Evolutionary conservation across 2,888 invertebrate genomes (phyloP), one percentile per base, ranked within the genome.

Genomic region (Scaptomyza tumidula): DNA sequence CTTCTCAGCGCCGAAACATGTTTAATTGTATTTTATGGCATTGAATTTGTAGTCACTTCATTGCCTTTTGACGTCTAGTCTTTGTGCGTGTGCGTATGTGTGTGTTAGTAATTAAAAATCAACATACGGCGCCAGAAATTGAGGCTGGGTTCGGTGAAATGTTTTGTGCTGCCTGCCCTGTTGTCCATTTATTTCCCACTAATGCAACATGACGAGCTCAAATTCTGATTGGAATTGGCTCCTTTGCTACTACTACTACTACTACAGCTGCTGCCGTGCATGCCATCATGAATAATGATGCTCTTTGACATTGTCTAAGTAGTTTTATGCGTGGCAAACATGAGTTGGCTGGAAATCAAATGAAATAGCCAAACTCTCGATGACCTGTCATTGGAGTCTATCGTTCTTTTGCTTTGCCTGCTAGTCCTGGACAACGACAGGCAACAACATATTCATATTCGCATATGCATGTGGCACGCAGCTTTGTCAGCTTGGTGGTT

Each of bases 221-320:
- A 41, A 74, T 57, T 75, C 39, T 57, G 74, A 73, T 75, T 72
- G 50, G 48, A 43, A 27, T 58, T 66, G 61, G 16, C 10, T 41
- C 3, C 16, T 10, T 10, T 41, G 41, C 16, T 16, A 16, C 6
- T 14, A 14, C 39, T 14, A 39, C 39, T 57, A 44, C 52, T 62
- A 55, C 1, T 10, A 13, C 11, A 33, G 33, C 11, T 3, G 13
- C 19, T 37, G 33, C 33, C 48, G 62, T 33, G 63, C 72, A 58
- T 16, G 57, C 57, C 57, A 62, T 58, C 78, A 74, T 88, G 85
- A 88, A 86, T 86, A 86, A 86, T 86, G 86, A 85, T 88, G 85
- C 66, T 77, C 71, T 79, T 84, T 86, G 88, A 88, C 86, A 86
- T 85, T 86, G 86, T 85, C 86, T 88, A 83, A 85, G 86, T 82